phyloP scores from a whole-genome alignment of 2,797 vertebrate genomes.

The Acestrorhynchus altus region DNA sequence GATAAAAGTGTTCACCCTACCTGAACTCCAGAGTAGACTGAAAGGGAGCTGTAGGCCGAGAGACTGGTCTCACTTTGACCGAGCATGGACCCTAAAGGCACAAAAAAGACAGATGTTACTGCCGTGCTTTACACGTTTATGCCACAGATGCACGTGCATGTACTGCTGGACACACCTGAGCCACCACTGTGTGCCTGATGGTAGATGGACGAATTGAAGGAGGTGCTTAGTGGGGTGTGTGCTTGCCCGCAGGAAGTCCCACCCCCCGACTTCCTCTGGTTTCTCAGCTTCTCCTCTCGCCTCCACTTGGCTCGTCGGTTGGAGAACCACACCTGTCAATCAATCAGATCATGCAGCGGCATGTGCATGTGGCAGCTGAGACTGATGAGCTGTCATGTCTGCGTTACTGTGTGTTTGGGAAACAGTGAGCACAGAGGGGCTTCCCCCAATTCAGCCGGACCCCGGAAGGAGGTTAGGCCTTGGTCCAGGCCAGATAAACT shows the following conservation, averaged over 20 bases:
- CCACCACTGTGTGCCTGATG: slow-evolving; percentile 79
- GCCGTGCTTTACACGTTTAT: too few relatives aligned
- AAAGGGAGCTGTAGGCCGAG: slow-evolving; percentile 81
- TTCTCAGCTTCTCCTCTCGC: slow-evolving; percentile 86
- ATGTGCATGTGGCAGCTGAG: neutral
- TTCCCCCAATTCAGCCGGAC: neutral
- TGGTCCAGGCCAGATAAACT: neutral
- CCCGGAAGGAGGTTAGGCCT: too few relatives aligned
- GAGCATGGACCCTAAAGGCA: slow-evolving; percentile 79
- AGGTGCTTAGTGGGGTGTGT: slow-evolving; percentile 77
- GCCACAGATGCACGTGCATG: too few relatives aligned
- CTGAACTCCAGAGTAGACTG: slow-evolving; percentile 81
- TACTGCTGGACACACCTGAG: slow-evolving; percentile 69
- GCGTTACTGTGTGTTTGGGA: neutral
- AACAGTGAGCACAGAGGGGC: neutral
- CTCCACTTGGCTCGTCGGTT: slow-evolving; percentile 89
- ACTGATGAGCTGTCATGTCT: slow-evolving; percentile 2
- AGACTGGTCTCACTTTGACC: slow-evolving; percentile 82
- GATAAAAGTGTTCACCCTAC: slow-evolving; percentile 17
- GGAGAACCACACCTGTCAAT: slow-evolving; percentile 86
- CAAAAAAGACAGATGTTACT: neutral
- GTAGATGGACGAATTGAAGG: slow-evolving; percentile 82
- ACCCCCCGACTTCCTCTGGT: slow-evolving; percentile 81
- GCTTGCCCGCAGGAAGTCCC: slow-evolving; percentile 78
- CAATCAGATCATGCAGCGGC: slow-evolving; percentile 16